phyloP scores from a whole-genome alignment of 2,797 vertebrate species.

The Sparus aurata region DNA sequence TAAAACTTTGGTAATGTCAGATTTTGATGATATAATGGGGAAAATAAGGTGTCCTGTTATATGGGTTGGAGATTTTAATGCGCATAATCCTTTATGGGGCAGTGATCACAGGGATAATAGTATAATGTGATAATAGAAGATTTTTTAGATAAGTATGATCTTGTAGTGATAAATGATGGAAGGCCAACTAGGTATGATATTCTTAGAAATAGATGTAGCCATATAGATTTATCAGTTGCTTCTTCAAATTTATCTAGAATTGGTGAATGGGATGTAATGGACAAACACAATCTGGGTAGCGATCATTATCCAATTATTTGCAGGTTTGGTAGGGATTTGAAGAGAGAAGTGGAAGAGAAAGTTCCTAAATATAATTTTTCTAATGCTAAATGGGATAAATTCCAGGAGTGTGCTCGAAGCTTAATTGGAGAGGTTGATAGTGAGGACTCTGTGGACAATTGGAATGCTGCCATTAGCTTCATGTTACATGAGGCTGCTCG shows the following conservation, averaged over 20 bases:
- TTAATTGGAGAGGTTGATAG: background rate
- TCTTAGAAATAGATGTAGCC: background rate
- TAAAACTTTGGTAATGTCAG: background rate
- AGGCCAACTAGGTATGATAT: background rate
- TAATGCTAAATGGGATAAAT: background rate
- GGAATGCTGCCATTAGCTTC: background rate
- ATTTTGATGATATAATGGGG: background rate
- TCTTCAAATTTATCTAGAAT: background rate
- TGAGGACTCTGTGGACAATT: background rate
- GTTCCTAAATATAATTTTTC: background rate
- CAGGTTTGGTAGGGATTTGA: background rate
- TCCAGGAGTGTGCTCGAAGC: accelerated
- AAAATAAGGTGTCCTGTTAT: background rate
- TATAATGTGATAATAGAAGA: background rate
- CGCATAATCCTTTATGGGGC: background rate
- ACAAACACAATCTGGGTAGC: background rate
- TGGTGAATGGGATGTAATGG: background rate
- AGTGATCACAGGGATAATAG: background rate
- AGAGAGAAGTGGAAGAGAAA: background rate
- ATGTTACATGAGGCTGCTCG: no score
- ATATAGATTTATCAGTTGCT: background rate
- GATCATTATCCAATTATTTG: background rate
- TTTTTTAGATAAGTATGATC: background rate
- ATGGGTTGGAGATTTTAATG: background rate
- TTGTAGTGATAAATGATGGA: background rate